Evolutionary conservation across 2,888 invertebrate genomes (phyloP).

Genomic region (Caenorhabditis panamensis): DNA sequence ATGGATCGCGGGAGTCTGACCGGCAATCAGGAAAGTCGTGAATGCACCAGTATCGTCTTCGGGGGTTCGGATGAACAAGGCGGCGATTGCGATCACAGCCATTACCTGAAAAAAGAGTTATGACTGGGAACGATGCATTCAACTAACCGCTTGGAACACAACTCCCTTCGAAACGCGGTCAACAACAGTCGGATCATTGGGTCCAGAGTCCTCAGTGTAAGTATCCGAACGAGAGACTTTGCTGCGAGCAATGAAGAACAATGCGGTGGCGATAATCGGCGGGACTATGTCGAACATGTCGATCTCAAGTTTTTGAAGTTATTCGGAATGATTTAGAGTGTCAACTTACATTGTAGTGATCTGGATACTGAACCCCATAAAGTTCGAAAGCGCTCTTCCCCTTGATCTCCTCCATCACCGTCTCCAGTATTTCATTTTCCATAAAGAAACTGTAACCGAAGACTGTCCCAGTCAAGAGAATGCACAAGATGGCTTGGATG

Average conservation of each 20-base stretch:
- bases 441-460: slow-evolving; percentile 14
- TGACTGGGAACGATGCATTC: not conserved
- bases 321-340: not conserved
- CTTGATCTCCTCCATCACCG: not conserved
- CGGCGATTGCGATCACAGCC: slow-evolving; percentile 12
- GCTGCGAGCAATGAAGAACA: slow-evolving; percentile 22
- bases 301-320: slow-evolving; percentile 1
- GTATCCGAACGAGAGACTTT: slow-evolving; percentile 3
- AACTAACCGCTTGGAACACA: slow-evolving; percentile 32
- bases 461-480: not conserved
- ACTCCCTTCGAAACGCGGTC: slow-evolving; percentile 35
- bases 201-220: slow-evolving; percentile 27
- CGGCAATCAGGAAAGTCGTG: slow-evolving; percentile 23
- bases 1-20: slow-evolving; percentile 32
- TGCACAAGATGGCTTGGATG: slow-evolving; percentile 2
- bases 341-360: slow-evolving; percentile 14
- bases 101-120: slow-evolving; percentile 27
- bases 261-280: slow-evolving; percentile 7
- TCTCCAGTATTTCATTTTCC: not conserved
- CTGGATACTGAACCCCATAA: too few species aligned
- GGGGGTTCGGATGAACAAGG: not conserved
- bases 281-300: slow-evolving; percentile 13
- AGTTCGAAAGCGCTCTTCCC: too few species aligned
- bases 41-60: not conserved
- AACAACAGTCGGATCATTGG: slow-evolving; percentile 4